Conservation (phyloP, 1,140 invertebrate genomes). For the Asbolus verrucosus region DNA sequence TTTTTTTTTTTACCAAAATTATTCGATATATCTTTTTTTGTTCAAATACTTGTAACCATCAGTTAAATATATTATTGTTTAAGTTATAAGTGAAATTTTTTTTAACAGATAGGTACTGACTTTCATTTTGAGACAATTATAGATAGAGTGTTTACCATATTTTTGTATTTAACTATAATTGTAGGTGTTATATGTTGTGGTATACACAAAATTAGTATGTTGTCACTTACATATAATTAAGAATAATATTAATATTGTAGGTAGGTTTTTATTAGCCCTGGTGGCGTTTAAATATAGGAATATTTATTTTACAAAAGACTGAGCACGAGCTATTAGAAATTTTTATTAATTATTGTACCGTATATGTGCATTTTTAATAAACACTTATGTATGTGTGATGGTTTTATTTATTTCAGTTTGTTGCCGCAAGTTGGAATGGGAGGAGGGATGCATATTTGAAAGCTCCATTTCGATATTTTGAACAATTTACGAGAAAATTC, state of each 20-base stretch:
- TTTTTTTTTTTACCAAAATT: background rate
- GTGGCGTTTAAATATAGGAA: conserved; percentile 40
- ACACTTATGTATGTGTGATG: conserved; percentile 44
- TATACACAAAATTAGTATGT: conserved; percentile 43
- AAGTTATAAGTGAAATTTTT: conserved; percentile 6
- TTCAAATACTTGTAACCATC: conserved; percentile 16
- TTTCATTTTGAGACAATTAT: conserved; percentile 24
- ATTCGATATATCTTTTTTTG: conserved; percentile 1
- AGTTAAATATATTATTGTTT: conserved; percentile 37
- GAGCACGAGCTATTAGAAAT: conserved; percentile 52
- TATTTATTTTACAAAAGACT: conserved; percentile 52
- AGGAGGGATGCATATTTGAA: no score
- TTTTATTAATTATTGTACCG: conserved; percentile 51
- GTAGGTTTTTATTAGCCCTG: conserved; percentile 32
- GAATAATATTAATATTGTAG: conserved; percentile 31
- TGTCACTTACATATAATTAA: conserved; percentile 34
- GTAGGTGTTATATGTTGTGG: conserved; percentile 45
- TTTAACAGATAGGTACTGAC: conserved; percentile 2
- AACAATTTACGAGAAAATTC: no score
- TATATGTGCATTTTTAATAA: conserved; percentile 55
- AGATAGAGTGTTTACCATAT: conserved; percentile 34
- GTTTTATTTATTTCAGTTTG: no score
- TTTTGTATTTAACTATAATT: conserved; percentile 43
- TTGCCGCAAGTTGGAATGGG: no score
- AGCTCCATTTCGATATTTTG: no score